These are phyloP conservation scores for Dendroctonus valens DNA, from an alignment of 1,140 invertebrate genomes.

Conservation along the genomic window DNA sequence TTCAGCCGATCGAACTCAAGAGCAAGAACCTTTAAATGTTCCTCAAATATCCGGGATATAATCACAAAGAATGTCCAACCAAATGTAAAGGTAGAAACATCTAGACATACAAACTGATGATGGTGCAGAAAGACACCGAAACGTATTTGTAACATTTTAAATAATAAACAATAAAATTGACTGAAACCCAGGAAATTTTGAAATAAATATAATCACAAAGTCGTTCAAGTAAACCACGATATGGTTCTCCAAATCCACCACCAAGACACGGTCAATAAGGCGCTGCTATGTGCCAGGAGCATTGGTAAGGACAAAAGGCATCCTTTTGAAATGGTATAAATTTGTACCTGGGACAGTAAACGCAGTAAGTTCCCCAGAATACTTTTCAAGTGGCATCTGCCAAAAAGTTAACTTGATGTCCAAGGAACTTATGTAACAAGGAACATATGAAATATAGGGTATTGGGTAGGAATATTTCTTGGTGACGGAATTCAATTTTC, in stretches of 20 bases:
- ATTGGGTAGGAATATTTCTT: conserved; percentile 44
- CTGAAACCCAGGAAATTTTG: too few species aligned
- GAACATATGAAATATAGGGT: conserved; percentile 41
- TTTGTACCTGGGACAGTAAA: conserved; percentile 45
- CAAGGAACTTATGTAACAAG: conserved; percentile 39
- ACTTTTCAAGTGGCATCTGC: conserved; percentile 48
- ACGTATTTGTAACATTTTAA: too few species aligned
- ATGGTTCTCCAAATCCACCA: conserved; percentile 27
- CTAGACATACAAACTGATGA: too few species aligned
- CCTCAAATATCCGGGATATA: conserved; percentile 5
- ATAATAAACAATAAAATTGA: too few species aligned
- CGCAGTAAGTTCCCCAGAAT: conserved; percentile 49
- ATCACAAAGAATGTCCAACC: too few species aligned
- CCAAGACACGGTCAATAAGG: conserved; percentile 27
- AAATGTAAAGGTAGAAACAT: too few species aligned
- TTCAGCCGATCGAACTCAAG: conserved; percentile 18
- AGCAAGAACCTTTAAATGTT: conserved; percentile 7
- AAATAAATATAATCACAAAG: conserved; percentile 10
- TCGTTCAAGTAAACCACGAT: conserved; percentile 42
- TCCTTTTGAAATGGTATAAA: conserved; percentile 43
- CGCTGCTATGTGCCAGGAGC: conserved; percentile 49
- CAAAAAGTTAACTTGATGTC: conserved; percentile 46
- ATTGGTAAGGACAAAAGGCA: conserved; percentile 44
- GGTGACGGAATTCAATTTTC: conserved; percentile 42
- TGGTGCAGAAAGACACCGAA: too few species aligned